Conservation (phyloP, 2,888 invertebrate species). For the Nephrotoma flavescens region DNA sequence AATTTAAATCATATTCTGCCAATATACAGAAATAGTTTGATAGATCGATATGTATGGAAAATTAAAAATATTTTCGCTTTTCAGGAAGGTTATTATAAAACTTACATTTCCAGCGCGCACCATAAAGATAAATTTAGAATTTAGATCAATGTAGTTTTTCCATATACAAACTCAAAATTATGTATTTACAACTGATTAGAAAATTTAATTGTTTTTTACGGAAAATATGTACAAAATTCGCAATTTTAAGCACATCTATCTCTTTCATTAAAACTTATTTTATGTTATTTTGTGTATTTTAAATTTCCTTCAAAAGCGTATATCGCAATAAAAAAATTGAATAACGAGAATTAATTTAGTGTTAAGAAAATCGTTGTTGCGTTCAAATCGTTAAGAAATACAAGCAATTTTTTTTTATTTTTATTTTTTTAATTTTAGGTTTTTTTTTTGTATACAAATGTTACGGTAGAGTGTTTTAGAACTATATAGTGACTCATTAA, state of each 20-base stretch:
- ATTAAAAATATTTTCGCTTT: neutral
- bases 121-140: neutral
- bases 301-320: neutral
- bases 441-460: neutral
- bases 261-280: neutral
- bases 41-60: neutral
- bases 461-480: neutral
- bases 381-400: neutral
- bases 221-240: neutral
- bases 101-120: neutral
- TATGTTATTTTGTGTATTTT: neutral
- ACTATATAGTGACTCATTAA: neutral
- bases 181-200: neutral
- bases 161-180: neutral
- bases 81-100: neutral
- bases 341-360: neutral
- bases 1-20: neutral
- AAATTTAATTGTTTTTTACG: neutral
- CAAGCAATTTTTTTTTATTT: neutral
- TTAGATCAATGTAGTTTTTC: neutral
- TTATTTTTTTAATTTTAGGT: neutral
- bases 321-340: neutral
- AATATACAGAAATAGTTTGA: neutral
- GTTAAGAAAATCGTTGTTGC: neutral
- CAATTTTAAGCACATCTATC: neutral